These are phyloP conservation scores for Nomada goodeniana DNA, from an alignment of 2,888 invertebrate genomes.

Conservation along the genomic window DNA sequence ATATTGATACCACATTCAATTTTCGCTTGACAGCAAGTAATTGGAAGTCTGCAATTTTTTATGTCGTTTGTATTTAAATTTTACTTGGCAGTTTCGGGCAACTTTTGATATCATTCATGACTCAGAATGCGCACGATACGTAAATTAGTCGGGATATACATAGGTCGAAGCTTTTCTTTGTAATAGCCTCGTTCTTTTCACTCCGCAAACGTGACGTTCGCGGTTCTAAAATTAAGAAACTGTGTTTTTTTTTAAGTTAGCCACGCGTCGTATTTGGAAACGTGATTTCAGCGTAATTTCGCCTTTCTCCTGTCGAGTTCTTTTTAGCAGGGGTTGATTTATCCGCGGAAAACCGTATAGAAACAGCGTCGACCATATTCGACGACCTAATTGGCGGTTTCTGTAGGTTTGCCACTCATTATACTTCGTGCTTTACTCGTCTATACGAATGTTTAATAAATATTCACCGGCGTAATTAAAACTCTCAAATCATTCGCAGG, in stretches of 20 bases:
- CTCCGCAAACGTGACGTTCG: background rate
- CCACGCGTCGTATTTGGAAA: conserved; percentile 28
- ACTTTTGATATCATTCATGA: background rate
- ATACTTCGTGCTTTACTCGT: background rate
- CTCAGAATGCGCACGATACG: background rate
- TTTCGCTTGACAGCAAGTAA: too few relatives aligned
- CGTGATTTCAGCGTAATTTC: conserved; percentile 13
- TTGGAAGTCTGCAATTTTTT: too few relatives aligned
- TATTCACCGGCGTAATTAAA: too few relatives aligned
- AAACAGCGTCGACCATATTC: conserved; percentile 25
- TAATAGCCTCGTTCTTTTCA: background rate
- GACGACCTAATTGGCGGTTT: conserved; percentile 42
- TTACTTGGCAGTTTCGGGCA: too few relatives aligned
- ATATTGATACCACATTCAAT: too few relatives aligned
- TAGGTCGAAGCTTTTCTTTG: background rate
- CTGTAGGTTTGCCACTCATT: conserved; percentile 13
- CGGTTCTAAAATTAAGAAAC: conserved; percentile 41
- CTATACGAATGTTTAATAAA: too few relatives aligned
- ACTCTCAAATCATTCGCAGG: too few relatives aligned
- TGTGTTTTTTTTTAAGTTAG: conserved; percentile 13
- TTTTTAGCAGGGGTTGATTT: conserved; percentile 10
- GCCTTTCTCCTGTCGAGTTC: background rate
- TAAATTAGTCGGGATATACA: conserved; percentile 22
- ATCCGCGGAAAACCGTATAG: conserved; percentile 2
- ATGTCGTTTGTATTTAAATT: too few relatives aligned